Conservation (phyloP, 2,888 invertebrate genomes). For the Euphydryas editha region DNA sequence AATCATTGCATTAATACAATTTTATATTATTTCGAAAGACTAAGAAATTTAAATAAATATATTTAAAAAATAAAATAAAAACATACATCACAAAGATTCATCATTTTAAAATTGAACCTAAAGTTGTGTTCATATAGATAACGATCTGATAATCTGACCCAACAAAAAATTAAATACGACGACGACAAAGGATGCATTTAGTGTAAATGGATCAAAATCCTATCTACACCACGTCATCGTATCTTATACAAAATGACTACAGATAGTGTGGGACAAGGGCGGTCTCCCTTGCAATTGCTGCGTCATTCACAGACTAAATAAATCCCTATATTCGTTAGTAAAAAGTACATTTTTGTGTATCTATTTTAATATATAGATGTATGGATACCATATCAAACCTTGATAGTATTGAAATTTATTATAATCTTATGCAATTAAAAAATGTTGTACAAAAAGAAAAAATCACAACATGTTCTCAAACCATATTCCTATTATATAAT, state of each 20-base stretch:
- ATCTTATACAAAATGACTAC: constrained; percentile 49
- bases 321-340: neutral
- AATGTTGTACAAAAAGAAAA: too few relatives aligned
- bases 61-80: too few relatives aligned
- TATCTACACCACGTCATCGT: constrained; percentile 53
- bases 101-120: constrained; percentile 20
- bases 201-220: constrained; percentile 39
- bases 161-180: constrained; percentile 32
- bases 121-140: constrained; percentile 22
- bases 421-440: too few relatives aligned
- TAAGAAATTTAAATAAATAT: neutral
- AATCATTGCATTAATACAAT: neutral
- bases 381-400: too few relatives aligned
- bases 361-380: neutral
- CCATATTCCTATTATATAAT: too few relatives aligned
- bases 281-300: constrained; percentile 44
- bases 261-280: constrained; percentile 49
- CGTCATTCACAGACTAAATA: constrained; percentile 41
- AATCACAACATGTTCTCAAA: too few relatives aligned
- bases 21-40: neutral
- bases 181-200: constrained; percentile 40
- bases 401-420: neutral
- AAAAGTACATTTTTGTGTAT: neutral
- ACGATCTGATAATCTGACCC: constrained; percentile 32
- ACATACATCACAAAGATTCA: neutral